phyloP scores from a whole-genome alignment of 2,113 vertebrate species.

The Piaya cayana region DNA sequence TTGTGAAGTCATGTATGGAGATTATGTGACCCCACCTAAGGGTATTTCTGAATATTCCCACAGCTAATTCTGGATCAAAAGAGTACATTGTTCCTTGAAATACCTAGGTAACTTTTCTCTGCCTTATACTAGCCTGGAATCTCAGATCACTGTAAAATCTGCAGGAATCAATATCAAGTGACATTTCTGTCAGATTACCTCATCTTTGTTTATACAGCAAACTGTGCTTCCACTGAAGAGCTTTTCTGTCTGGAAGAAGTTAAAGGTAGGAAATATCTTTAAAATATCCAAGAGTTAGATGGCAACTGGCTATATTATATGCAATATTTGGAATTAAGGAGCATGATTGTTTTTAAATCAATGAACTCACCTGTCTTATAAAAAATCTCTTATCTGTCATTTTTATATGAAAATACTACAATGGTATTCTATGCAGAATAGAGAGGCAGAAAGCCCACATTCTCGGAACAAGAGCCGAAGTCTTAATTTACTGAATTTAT shows the following conservation, averaged over 20 bases:
- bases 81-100: neutral
- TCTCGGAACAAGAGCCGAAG: neutral
- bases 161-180: neutral
- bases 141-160: neutral
- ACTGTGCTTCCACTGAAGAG: neutral
- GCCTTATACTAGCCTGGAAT: neutral
- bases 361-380: neutral
- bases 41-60: fast-evolving
- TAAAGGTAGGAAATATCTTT: neutral
- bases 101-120: neutral
- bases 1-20: neutral
- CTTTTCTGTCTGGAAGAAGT: neutral
- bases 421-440: neutral
- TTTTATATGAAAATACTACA: neutral
- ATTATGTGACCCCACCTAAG: neutral
- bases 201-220: neutral
- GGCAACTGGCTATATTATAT: neutral
- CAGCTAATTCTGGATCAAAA: neutral
- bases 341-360: neutral
- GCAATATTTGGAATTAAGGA: neutral
- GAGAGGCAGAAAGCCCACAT: neutral
- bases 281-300: neutral
- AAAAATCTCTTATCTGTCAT: neutral
- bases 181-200: neutral
- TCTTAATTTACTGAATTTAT: neutral